A percentile compares a stretch with the other conserved stretches of the same genome.
Conservation (phyloP, 1,140 invertebrate species). For the Agrypnia vestita region DNA sequence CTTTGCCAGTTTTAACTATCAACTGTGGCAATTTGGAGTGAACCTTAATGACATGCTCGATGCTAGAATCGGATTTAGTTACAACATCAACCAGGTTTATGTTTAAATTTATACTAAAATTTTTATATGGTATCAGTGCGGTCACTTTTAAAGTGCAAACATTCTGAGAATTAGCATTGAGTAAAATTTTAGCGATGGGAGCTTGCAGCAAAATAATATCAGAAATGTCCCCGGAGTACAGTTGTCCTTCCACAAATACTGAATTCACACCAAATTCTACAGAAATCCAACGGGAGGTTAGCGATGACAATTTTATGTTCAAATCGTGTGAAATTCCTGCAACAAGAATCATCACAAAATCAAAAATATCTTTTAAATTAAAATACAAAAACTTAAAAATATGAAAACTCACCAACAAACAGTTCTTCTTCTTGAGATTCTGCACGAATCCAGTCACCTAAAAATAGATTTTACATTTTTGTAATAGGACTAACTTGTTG, state of each 20-base stretch:
- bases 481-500: no score
- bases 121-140: slow-evolving; percentile 26
- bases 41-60: slow-evolving; percentile 45
- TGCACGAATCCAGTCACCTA: slow-evolving; percentile 57
- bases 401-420: slow-evolving; percentile 47
- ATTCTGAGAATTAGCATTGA: slow-evolving; percentile 52
- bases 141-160: slow-evolving; percentile 44
- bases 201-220: slow-evolving; percentile 49
- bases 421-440: slow-evolving; percentile 49
- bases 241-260: slow-evolving; percentile 47
- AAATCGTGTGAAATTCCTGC: slow-evolving; percentile 47
- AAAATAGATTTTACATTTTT: slow-evolving; percentile 13
- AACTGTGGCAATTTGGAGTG: slow-evolving; percentile 44
- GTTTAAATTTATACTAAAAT: slow-evolving; percentile 42
- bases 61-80: slow-evolving; percentile 47
- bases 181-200: slow-evolving; percentile 46
- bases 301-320: slow-evolving; percentile 50
- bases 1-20: slow-evolving; percentile 22
- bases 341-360: neutral
- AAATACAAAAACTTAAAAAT: neutral
- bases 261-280: slow-evolving; percentile 47
- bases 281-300: slow-evolving; percentile 53
- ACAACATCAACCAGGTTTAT: slow-evolving; percentile 52
- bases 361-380: neutral
- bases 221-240: slow-evolving; percentile 31